phyloP scores from a whole-genome alignment of 2,113 vertebrate genomes.

The Psittacara wagleri region DNA sequence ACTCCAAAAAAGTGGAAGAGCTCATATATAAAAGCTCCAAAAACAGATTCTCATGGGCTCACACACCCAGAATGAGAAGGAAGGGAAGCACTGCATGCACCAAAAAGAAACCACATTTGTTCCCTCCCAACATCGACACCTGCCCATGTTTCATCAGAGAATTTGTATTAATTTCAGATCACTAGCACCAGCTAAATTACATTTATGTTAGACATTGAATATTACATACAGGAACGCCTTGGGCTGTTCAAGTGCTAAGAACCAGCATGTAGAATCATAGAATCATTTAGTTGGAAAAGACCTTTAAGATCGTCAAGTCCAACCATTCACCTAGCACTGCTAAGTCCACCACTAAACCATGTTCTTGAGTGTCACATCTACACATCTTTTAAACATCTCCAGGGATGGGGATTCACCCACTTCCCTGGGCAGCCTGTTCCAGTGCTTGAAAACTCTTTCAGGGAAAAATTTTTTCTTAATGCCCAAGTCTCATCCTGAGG shows the following conservation, averaged over 20 bases:
- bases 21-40: background rate
- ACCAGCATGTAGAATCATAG: background rate
- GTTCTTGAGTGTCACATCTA: background rate
- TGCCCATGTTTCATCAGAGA: background rate
- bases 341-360: background rate
- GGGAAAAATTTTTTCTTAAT: background rate
- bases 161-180: background rate
- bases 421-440: background rate
- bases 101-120: background rate
- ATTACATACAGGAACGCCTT: background rate
- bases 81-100: background rate
- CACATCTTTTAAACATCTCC: background rate
- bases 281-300: background rate
- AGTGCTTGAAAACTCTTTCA: background rate
- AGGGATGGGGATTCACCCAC: background rate
- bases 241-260: background rate
- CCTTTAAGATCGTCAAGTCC: background rate
- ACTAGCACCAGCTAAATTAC: background rate
- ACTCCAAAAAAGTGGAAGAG: background rate
- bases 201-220: background rate
- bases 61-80: background rate
- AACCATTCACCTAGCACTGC: background rate
- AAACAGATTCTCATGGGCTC: background rate
- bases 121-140: background rate
- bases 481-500: background rate